Conservation (phyloP, 2,113 vertebrate species). For the Suncus etruscus region DNA sequence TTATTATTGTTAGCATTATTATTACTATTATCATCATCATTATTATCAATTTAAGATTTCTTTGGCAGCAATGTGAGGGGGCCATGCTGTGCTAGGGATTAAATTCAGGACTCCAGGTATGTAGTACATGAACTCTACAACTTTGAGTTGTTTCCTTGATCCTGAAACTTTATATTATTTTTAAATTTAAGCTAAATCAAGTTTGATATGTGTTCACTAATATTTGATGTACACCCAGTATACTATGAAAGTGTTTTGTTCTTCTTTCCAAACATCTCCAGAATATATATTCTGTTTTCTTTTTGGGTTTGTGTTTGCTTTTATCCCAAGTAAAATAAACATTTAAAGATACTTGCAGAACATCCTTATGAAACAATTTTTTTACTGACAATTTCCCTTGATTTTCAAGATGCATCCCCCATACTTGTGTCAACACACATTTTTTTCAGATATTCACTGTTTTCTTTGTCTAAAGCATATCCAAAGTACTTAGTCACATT, state of each 20-base stretch:
- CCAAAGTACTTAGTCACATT: neutral
- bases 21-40: too few relatives aligned
- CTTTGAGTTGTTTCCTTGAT: too few relatives aligned
- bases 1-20: too few relatives aligned
- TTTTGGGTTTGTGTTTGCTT: neutral
- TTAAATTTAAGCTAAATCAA: neutral
- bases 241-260: neutral
- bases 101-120: too few relatives aligned
- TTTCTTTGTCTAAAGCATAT: neutral
- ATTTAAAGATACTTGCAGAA: neutral
- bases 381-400: neutral
- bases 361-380: neutral
- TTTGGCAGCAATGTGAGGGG: too few relatives aligned
- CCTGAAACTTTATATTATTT: neutral
- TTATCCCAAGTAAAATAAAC: neutral
- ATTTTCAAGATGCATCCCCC: neutral
- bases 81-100: too few relatives aligned
- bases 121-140: too few relatives aligned
- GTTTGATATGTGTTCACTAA: neutral
- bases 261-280: neutral
- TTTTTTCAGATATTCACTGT: neutral
- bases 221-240: neutral
- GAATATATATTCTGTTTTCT: too few relatives aligned
- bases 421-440: neutral
- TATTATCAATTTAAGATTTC: too few relatives aligned